Conservation (phyloP, 2,113 vertebrate genomes). For the Empidonax alnorum region DNA sequence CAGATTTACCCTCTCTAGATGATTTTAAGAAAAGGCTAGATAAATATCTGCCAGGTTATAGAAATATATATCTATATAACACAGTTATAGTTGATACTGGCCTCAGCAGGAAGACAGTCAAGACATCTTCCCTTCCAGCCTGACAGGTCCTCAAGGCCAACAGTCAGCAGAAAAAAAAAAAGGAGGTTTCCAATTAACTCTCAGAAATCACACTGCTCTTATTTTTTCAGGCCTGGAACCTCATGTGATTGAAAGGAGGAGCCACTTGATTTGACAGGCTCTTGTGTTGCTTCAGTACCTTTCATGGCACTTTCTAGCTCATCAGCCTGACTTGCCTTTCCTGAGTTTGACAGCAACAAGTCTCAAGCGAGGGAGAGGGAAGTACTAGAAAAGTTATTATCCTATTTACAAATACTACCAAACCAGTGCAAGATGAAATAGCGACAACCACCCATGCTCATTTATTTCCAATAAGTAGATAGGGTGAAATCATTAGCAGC, state of each 20-base stretch:
- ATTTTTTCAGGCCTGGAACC: background rate
- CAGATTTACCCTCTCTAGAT: background rate
- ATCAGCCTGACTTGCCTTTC: background rate
- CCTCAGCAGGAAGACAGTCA: background rate
- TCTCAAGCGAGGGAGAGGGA: background rate
- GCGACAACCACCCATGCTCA: background rate
- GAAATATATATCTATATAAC: background rate
- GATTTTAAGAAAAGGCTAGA: background rate
- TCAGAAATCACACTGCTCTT: background rate
- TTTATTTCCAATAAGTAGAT: slow-evolving; percentile 23
- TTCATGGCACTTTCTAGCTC: slow-evolving; percentile 26
- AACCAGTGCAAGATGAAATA: background rate
- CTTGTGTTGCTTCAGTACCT: slow-evolving; percentile 53
- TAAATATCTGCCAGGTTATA: background rate
- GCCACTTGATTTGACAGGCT: slow-evolving; percentile 29
- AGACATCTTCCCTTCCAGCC: background rate
- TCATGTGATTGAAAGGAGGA: slow-evolving; percentile 46
- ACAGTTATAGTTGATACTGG: background rate
- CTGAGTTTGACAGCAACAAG: slow-evolving; percentile 40
- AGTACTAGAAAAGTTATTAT: background rate
- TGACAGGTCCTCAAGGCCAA: background rate
- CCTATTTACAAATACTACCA: slow-evolving; percentile 11
- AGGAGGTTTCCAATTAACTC: background rate
- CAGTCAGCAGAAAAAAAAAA: background rate
- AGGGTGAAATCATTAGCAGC: background rate